Percentiles rank a stretch among this genome's conserved stretches.
Evolutionary conservation across 2,888 invertebrate species (phyloP).

Genomic region (Spilarctia lutea): DNA sequence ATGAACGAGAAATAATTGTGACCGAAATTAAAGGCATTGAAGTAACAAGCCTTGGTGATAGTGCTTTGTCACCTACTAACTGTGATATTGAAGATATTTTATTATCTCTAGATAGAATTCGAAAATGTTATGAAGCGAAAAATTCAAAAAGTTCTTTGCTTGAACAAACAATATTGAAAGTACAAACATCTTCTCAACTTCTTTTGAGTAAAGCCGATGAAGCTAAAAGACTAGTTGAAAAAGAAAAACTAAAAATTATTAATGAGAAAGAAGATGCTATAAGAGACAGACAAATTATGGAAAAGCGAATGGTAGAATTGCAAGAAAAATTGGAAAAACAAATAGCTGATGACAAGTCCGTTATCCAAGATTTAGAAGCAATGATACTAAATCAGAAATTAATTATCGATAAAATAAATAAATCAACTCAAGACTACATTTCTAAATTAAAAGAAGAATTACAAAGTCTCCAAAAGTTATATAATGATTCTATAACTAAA

Average conservation of each 20-base stretch:
- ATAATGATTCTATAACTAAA: conserved; percentile 61
- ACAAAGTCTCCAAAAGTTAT: conserved; percentile 60
- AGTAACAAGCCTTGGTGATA: conserved; percentile 70
- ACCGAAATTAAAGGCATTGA: conserved; percentile 74
- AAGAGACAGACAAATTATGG: conserved; percentile 64
- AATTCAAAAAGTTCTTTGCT: conserved; percentile 61
- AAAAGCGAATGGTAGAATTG: conserved; percentile 64
- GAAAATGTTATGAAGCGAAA: conserved; percentile 62
- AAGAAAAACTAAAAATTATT: conserved; percentile 75
- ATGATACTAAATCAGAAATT: conserved; percentile 74
- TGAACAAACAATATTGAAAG: conserved; percentile 70
- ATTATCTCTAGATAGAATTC: conserved; percentile 67
- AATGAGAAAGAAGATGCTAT: conserved; percentile 77
- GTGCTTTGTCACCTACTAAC: conserved; percentile 60
- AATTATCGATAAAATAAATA: conserved; percentile 69
- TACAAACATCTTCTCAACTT: conserved; percentile 75
- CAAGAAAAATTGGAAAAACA: conserved; percentile 67
- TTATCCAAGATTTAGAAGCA: conserved; percentile 72
- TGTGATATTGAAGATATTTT: conserved; percentile 67
- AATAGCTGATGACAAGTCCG: conserved; percentile 58
- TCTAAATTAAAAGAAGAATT: conserved; percentile 70
- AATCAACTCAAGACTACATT: conserved; percentile 66
- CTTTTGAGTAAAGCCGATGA: conserved; percentile 77
- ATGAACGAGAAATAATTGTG: conserved; percentile 70
- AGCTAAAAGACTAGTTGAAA: conserved; percentile 75